A percentile compares a stretch with the other conserved stretches of the same genome.
Conservation (phyloP, 2,888 invertebrate genomes). For the Chelonus formosanus region DNA sequence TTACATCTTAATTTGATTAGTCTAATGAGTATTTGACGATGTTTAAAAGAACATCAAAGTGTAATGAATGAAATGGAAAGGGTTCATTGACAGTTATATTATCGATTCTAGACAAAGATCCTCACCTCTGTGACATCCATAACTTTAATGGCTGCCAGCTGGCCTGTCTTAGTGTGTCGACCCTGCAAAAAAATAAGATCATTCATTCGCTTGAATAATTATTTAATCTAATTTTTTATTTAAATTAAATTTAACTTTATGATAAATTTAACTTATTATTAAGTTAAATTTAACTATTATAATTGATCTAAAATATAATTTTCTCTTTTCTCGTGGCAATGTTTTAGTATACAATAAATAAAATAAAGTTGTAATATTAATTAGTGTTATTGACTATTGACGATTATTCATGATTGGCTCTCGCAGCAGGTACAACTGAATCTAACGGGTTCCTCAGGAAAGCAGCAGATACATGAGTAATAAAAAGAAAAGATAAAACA, state of each 20-base stretch:
- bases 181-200: conserved; percentile 72
- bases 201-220: conserved; percentile 33
- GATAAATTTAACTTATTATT: too few species aligned
- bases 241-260: background rate
- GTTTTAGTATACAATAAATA: background rate
- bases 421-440: conserved; percentile 12
- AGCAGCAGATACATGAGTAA: conserved; percentile 22
- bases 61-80: conserved; percentile 14
- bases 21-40: conserved; percentile 2
- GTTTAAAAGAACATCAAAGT: background rate
- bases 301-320: background rate
- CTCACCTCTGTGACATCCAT: conserved; percentile 97
- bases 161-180: conserved; percentile 99
- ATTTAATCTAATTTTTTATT: conserved; percentile 15
- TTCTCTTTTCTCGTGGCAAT: background rate
- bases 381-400: too few species aligned
- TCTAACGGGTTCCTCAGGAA: conserved; percentile 1
- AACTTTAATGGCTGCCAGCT: conserved; percentile 99
- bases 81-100: conserved; percentile 32
- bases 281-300: too few species aligned
- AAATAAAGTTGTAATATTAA: background rate
- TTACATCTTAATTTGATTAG: background rate
- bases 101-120: conserved; percentile 27
- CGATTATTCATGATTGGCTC: background rate
- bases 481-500: conserved; percentile 16